A percentile compares a stretch with the other conserved stretches of the same genome.
Conservation (phyloP, 2,113 vertebrate species). For the Pseudopodoces humilis region DNA sequence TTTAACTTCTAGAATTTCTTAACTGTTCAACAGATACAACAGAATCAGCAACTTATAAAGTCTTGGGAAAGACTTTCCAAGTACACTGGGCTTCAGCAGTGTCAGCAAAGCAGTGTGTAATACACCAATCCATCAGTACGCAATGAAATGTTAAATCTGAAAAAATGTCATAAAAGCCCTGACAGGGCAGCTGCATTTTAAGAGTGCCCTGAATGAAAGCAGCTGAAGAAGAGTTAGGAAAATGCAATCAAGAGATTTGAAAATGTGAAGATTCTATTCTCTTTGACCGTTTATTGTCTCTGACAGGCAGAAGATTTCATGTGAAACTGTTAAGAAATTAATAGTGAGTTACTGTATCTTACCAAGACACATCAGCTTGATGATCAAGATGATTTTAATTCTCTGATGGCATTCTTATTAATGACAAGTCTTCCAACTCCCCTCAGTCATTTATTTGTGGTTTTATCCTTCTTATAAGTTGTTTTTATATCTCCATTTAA, state of each 20-base stretch:
- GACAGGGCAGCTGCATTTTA: not conserved
- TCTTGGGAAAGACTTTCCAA: not conserved
- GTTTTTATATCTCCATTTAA: not conserved
- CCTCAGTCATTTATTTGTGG: not conserved
- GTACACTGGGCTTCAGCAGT: not conserved
- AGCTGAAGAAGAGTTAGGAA: not conserved
- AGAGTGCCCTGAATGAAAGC: not conserved
- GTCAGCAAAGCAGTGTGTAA: not conserved
- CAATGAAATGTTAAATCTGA: not conserved
- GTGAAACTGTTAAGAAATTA: not conserved
- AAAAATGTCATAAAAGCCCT: not conserved
- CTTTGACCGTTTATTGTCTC: not conserved
- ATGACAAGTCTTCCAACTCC: not conserved
- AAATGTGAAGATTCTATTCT: not conserved
- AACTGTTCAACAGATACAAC: not conserved
- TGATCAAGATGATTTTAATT: not conserved
- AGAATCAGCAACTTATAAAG: not conserved
- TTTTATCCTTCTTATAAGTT: not conserved
- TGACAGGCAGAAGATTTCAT: not conserved
- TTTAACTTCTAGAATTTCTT: not conserved
- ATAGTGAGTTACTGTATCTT: not conserved
- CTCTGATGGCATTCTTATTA: not conserved
- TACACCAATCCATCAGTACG: not conserved
- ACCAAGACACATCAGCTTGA: not conserved
- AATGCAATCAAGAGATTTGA: rapidly evolving